Evolutionary conservation across 2,888 invertebrate genomes (phyloP), one percentile per base, ranked within the genome.

Genomic region (Caradrina clavipalpis): DNA sequence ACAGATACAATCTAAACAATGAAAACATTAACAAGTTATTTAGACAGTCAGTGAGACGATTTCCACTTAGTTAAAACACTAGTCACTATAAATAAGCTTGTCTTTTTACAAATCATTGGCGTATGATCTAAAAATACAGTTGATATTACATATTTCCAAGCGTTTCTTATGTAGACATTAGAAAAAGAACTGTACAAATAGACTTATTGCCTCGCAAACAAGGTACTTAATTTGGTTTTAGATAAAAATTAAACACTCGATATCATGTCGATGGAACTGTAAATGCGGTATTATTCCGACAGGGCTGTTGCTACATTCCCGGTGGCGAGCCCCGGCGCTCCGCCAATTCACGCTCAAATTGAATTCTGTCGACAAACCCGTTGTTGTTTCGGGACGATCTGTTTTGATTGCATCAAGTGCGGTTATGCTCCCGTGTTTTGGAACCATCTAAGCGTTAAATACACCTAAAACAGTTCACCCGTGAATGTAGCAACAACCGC

Each of bases 61-160:
- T 80, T 83, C 66, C 81, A 82, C 81, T 82, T 81, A 76, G 53
- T 73, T 67, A 81, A 76, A 83, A 83, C 66, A 74, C 79, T 80
- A 88, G 86, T 87, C 87, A 89, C 83, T 89, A 90, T 88, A 87
- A 89, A 87, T 86, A 89, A 89, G 81, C 82, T 84, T 86, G 88
- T 89, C 87, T 92, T 91, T 92, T 88, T 84, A 88, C 85, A 87
- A 83, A 86, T 77, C 78, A 87, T 87, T 86, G 86, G 87, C 80
- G 74, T 83, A 84, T 63, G 66, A 67, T 86, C 83, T 83, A 80
- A 81, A 86, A 87, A 87, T 88, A 90, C 88, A 85, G 80, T 88
- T 88, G 85, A 88, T 76, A 85, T 84, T 85, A 88, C 87, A 88
- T 85, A 85, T 86, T 86, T 61, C 60, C 21, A 83, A 83, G 84